Percentiles rank a stretch among this genome's conserved stretches.
phyloP scores from a whole-genome alignment of 2,888 invertebrate genomes.

The Pseudanteris insignis region DNA sequence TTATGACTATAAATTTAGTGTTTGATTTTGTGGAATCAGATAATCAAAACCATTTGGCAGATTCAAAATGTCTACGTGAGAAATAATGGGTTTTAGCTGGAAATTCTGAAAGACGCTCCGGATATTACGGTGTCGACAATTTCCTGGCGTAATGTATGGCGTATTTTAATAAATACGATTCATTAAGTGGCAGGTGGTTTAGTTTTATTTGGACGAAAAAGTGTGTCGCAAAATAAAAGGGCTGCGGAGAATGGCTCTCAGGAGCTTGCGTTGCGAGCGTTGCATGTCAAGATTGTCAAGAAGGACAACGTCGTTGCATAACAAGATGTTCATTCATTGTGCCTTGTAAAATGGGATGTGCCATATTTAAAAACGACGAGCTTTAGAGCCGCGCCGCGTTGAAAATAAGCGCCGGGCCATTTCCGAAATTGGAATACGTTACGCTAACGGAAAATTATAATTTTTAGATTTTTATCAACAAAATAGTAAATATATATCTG shows the following conservation, averaged over 20 bases:
- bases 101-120: constrained; percentile 8
- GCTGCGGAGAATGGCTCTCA: constrained; percentile 3
- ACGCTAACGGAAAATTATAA: no score
- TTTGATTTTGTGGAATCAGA: constrained; percentile 8
- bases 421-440: no score
- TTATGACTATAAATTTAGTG: constrained; percentile 19
- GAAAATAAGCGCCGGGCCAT: no score
- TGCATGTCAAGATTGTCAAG: constrained; percentile 18
- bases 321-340: constrained; percentile 17
- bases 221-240: not conserved
- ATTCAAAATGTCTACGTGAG: no score
- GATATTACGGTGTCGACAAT: not conserved
- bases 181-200: constrained; percentile 22
- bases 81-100: constrained; percentile 5
- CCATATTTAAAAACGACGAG: no score
- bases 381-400: no score
- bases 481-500: no score
- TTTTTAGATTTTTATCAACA: no score
- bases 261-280: constrained; percentile 11
- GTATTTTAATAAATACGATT: constrained; percentile 29
- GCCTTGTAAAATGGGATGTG: constrained; percentile 19
- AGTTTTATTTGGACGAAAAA: constrained; percentile 4
- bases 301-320: constrained; percentile 27
- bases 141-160: constrained; percentile 1
- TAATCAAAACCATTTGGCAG: constrained; percentile 6